A percentile compares a stretch with the other conserved stretches of the same genome.
phyloP scores from a whole-genome alignment of 53 echinoderm and acorn worm genomes.

The Luidia sarsii region DNA sequence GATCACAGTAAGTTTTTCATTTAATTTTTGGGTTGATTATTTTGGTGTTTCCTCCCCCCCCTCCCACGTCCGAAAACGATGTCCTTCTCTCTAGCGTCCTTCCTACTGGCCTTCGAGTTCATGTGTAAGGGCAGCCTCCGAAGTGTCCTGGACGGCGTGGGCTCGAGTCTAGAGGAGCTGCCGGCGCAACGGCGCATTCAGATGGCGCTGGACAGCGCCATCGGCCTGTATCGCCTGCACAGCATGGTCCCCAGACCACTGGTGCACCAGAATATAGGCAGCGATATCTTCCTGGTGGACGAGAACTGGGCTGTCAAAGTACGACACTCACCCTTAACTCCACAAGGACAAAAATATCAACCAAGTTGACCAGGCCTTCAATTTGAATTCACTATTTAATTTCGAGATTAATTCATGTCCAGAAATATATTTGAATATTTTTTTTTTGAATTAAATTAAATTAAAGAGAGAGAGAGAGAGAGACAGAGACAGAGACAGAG shows the following conservation, averaged over 20 bases:
- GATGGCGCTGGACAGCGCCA: conserved; percentile 68
- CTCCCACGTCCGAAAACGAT: neutral
- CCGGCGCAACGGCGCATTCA: conserved; percentile 29
- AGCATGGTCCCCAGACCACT: conserved; percentile 29
- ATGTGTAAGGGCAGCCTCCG: conserved; percentile 56
- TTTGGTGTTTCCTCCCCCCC: too few relatives aligned
- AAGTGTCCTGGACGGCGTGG: conserved; percentile 29
- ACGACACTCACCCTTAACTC: too few relatives aligned
- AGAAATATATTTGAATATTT: too few relatives aligned
- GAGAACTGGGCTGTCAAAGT: conserved; percentile 59
- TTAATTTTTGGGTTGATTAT: too few relatives aligned
- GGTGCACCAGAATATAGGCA: conserved; percentile 61
- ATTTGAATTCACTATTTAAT: too few relatives aligned
- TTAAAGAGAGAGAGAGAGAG: too few relatives aligned
- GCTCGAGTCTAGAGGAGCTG: conserved; percentile 8
- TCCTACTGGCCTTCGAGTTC: conserved; percentile 62
- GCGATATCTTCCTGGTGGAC: conserved; percentile 61
- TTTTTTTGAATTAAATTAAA: too few relatives aligned
- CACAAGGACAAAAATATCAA: neutral
- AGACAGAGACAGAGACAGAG: too few relatives aligned
- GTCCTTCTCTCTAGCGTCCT: too few relatives aligned
- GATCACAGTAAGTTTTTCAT: too few relatives aligned
- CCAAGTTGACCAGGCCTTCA: too few relatives aligned
- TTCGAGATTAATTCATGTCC: too few relatives aligned
- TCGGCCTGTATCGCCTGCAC: conserved; percentile 69